phyloP scores from a whole-genome alignment of 2,797 vertebrate species.

The Delichon dasypus region DNA sequence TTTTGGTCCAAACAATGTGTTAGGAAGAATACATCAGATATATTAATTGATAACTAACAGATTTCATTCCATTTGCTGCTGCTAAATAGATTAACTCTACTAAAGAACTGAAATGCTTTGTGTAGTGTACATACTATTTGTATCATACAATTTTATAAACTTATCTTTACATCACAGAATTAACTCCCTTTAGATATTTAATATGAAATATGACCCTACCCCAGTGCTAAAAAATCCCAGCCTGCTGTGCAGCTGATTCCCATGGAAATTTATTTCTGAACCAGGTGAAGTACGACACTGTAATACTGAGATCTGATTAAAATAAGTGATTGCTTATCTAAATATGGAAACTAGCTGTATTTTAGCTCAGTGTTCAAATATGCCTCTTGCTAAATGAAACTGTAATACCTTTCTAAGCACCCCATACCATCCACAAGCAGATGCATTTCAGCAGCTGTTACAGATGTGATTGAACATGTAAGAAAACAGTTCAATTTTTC shows the following conservation, averaged over 20 bases:
- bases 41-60: slow-evolving; percentile 21
- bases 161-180: neutral
- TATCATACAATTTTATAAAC: neutral
- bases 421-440: neutral
- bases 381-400: neutral
- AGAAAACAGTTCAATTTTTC: neutral
- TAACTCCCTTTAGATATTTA: neutral
- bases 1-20: slow-evolving; percentile 31
- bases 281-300: neutral
- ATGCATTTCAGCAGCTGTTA: neutral
- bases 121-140: neutral
- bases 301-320: slow-evolving; percentile 23
- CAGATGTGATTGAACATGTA: neutral
- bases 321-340: slow-evolving; percentile 24
- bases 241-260: neutral
- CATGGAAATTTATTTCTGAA: slow-evolving; percentile 39
- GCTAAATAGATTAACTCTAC: neutral
- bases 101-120: neutral
- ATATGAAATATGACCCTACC: neutral
- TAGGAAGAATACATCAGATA: slow-evolving; percentile 13
- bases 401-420: neutral
- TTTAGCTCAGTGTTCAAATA: slow-evolving; percentile 1
- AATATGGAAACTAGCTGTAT: slow-evolving; percentile 22
- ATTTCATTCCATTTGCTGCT: neutral
- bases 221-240: neutral